Conservation (phyloP, 2,888 invertebrate genomes). For the Ophion ventricosus region DNA sequence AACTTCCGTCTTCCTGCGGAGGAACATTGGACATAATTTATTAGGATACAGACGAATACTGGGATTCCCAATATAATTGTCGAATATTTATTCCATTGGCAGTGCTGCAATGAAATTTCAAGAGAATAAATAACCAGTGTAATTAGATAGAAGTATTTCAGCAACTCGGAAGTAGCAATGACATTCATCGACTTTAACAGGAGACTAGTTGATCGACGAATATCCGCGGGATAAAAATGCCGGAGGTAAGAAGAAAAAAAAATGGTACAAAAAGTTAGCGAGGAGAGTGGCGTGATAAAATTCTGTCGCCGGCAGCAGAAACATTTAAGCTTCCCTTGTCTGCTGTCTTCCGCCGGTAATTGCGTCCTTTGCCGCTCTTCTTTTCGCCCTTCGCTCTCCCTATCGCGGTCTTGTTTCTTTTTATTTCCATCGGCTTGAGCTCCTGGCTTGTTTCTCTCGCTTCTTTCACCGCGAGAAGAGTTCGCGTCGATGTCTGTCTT, state of each 20-base stretch:
- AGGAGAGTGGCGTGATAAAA: constrained; percentile 66
- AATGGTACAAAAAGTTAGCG: constrained; percentile 23
- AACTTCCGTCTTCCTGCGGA: too few species aligned
- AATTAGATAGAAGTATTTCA: background rate
- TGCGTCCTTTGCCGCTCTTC: constrained; percentile 59
- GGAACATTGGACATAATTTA: too few species aligned
- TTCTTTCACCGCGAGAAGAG: constrained; percentile 48
- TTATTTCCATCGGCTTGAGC: constrained; percentile 42
- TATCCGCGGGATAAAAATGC: constrained; percentile 44
- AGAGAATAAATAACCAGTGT: too few species aligned
- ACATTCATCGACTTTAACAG: constrained; percentile 16
- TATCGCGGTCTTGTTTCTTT: constrained; percentile 57
- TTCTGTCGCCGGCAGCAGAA: constrained; percentile 71
- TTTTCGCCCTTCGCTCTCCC: constrained; percentile 44
- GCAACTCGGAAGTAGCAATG: constrained; percentile 10
- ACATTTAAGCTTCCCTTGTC: constrained; percentile 64
- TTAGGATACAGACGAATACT: too few species aligned
- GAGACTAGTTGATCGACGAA: constrained; percentile 27
- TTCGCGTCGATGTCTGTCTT: constrained; percentile 42
- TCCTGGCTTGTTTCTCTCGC: constrained; percentile 34
- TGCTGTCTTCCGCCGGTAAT: constrained; percentile 56
- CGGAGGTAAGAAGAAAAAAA: constrained; percentile 37
- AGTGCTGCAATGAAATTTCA: too few species aligned
- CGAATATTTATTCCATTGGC: too few species aligned
- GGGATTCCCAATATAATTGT: too few species aligned